Evolutionary conservation across 37 sponge, comb jelly and placozoan genomes (phyloP).

Genomic region (Halichondria panicea): DNA sequence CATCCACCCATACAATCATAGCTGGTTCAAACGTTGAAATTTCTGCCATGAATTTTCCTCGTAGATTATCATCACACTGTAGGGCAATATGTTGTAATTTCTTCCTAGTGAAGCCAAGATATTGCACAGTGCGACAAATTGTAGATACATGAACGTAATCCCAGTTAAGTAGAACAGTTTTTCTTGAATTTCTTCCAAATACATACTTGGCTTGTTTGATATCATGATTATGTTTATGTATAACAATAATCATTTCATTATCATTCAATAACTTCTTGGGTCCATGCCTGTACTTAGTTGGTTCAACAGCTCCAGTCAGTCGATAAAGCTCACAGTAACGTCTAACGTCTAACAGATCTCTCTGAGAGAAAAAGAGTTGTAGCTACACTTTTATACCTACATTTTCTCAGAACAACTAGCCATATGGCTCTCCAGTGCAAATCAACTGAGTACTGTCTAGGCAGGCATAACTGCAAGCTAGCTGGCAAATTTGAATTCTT

Average conservation of each 20-base stretch:
- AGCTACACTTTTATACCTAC: neutral
- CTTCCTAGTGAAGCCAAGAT: constrained; percentile 15
- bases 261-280: neutral
- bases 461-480: neutral
- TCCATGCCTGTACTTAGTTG: neutral
- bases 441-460: constrained; percentile 1
- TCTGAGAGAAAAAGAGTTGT: constrained; percentile 3
- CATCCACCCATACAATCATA: constrained; percentile 20
- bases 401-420: neutral
- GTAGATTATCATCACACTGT: constrained; percentile 9
- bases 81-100: neutral
- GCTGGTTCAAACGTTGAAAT: neutral
- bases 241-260: constrained; percentile 4
- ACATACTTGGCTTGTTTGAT: neutral
- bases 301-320: constrained; percentile 8
- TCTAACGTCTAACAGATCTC: neutral
- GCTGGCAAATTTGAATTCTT: neutral
- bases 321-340: constrained; percentile 12
- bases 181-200: constrained; percentile 18
- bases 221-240: neutral
- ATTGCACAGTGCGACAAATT: constrained; percentile 18
- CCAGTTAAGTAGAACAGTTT: constrained; percentile 3
- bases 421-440: constrained; percentile 16
- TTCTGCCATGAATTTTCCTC: constrained; percentile 22
- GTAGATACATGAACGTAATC: neutral